Conservation (phyloP, 2,888 invertebrate genomes). For the Epinotia ramella region DNA sequence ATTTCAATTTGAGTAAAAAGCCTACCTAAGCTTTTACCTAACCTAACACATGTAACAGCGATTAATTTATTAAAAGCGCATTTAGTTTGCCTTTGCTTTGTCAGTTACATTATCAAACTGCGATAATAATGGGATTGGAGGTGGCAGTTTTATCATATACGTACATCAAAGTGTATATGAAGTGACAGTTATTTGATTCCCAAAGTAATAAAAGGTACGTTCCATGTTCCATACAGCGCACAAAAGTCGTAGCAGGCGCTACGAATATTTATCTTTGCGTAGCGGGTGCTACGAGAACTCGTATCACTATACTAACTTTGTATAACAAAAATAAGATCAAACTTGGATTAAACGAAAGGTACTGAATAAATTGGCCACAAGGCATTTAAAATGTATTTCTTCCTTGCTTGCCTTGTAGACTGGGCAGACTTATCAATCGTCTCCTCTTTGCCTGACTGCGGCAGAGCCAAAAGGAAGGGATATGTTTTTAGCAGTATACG, state of each 20-base stretch:
- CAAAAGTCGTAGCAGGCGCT: not conserved
- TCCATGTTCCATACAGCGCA: not conserved
- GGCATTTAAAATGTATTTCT: not conserved
- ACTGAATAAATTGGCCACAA: not conserved
- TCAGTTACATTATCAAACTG: not conserved
- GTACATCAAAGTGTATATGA: too few relatives aligned
- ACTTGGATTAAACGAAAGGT: not conserved
- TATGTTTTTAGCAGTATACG: too few relatives aligned
- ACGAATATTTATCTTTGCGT: not conserved
- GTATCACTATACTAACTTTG: too few relatives aligned
- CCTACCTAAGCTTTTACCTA: not conserved
- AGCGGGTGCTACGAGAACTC: not conserved
- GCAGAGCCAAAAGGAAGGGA: too few relatives aligned
- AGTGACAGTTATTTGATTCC: too few relatives aligned
- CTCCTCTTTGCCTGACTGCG: too few relatives aligned
- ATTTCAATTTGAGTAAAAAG: not conserved
- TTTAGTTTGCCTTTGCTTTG: not conserved
- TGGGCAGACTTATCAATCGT: not conserved
- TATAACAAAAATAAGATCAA: not conserved
- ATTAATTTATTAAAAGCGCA: not conserved
- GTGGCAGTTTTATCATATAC: too few relatives aligned
- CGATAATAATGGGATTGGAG: too few relatives aligned
- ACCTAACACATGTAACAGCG: not conserved
- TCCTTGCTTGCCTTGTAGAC: not conserved
- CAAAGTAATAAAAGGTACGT: not conserved